Base-by-base conservation (phyloP, 2,797 vertebrate species). In the Paratrypauchen microcephalus region DNA sequence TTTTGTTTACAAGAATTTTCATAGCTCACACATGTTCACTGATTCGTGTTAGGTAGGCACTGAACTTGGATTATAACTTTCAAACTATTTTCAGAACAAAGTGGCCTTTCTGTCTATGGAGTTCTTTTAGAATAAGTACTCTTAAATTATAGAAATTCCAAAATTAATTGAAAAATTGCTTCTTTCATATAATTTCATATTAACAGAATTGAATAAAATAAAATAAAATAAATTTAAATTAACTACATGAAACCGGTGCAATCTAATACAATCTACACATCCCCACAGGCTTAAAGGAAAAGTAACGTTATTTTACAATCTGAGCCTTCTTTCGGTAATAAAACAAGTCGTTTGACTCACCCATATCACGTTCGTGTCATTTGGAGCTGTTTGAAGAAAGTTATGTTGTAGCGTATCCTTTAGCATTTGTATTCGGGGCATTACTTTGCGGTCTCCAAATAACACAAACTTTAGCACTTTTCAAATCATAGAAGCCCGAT, bases 1-100 rank as follows among this genome's bases (percentile, higher is more conserved):
- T 55, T 24, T 48, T 67, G 4, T 61, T 13, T 61, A 41, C 11
- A 61, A n/a, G 5, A 2, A 19, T 24, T 48, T 64, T 64, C 41
- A 48, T 47, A 62, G 15, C 36, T 62, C 60, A 64, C 15, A 69
- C 67, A 83, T 70, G 26, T 45, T 56, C 56, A 26, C 60, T 76
- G 55, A 83, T 65, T 78, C 65, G 59, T 76, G 69, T 65, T 36
- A 6, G 68, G 76, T 55, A 69, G 62, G 62, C 58, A 69, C 69
- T 76, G 71, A 71, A 68, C 66, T 77, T 24, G 18, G 74, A 67
- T 63, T n/a, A 65, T 23, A 72, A 70, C 73, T 55, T 67, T 32
- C 19, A 50, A 80, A 67, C 81, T 59, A 75, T 77, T 61, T 28
- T 68, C 30, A 19, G 4, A 0, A 21, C 16, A 65, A 16, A 65